phyloP scores from a whole-genome alignment of 2,888 invertebrate genomes.

The Acanthococcus lagerstroemiae region DNA sequence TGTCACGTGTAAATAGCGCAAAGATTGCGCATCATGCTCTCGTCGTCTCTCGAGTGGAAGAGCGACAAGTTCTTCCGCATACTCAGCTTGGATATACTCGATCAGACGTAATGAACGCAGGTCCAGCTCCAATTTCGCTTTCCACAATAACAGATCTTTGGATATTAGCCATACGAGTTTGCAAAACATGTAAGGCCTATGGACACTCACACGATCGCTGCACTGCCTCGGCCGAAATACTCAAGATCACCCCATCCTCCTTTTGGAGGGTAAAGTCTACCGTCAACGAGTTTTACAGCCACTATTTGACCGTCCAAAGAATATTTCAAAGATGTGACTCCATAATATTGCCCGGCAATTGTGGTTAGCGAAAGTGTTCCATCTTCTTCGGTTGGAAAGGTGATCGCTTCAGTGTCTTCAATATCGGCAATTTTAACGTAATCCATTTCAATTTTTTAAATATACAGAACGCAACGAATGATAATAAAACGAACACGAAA shows the following conservation, averaged over 20 bases:
- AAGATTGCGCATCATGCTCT: not conserved
- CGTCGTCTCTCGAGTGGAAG: not conserved
- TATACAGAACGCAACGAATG: too few species aligned
- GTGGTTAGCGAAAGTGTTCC: not conserved
- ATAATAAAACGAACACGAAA: not conserved
- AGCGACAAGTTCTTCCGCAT: not conserved
- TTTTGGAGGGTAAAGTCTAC: not conserved
- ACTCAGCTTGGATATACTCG: not conserved
- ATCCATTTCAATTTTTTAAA: too few species aligned
- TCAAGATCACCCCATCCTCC: not conserved
- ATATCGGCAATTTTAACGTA: not conserved
- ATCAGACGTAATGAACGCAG: not conserved
- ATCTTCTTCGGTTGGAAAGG: not conserved
- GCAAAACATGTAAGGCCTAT: not conserved
- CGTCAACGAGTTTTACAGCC: not conserved
- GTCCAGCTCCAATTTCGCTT: not conserved
- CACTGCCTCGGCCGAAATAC: not conserved
- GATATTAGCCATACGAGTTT: not conserved
- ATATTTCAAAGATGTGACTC: not conserved
- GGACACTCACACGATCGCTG: not conserved
- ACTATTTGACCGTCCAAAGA: not conserved
- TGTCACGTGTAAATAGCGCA: not conserved
- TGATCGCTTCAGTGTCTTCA: not conserved
- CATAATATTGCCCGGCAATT: not conserved
- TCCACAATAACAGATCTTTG: not conserved